These are phyloP conservation scores for Hemiprocne comata DNA, from an alignment of 2,113 vertebrate species.

Conservation along the genomic window DNA sequence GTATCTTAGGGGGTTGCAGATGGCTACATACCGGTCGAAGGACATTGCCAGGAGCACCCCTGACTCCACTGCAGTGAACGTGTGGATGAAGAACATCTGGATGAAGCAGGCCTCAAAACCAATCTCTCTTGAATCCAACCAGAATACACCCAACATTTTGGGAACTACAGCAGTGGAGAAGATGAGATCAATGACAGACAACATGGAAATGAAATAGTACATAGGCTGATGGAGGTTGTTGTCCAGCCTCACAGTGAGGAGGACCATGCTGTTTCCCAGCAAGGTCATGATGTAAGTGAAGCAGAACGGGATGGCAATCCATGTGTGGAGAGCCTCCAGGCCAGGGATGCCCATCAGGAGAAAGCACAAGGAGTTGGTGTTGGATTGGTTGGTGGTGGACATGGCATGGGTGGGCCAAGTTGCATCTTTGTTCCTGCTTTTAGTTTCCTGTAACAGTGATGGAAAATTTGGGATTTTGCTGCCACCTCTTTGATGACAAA, in stretches of 20 bases:
- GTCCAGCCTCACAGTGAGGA: slow-evolving; percentile 32
- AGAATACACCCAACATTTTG: slow-evolving; percentile 47
- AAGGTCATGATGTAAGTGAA: neutral
- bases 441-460: neutral
- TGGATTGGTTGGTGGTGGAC: neutral
- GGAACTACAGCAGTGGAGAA: slow-evolving; percentile 28
- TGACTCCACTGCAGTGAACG: slow-evolving; percentile 44
- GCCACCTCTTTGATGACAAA: no score
- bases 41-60: slow-evolving; percentile 61
- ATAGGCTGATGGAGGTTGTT: slow-evolving; percentile 48
- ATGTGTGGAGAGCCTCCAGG: slow-evolving; percentile 14
- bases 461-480: neutral
- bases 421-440: neutral
- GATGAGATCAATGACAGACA: slow-evolving; percentile 22
- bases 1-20: slow-evolving; percentile 60
- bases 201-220: slow-evolving; percentile 22
- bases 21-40: slow-evolving; percentile 44
- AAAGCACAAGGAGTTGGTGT: neutral
- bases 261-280: slow-evolving; percentile 40
- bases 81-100: slow-evolving; percentile 73
- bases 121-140: neutral
- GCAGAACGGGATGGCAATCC: slow-evolving; percentile 58
- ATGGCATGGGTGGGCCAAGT: neutral
- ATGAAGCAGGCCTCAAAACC: slow-evolving; percentile 47
- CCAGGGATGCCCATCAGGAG: slow-evolving; percentile 44